Percentiles rank a stretch among this genome's conserved stretches.
Evolutionary conservation across 2,888 invertebrate species (phyloP).

Genomic region (Chrysolina americana): DNA sequence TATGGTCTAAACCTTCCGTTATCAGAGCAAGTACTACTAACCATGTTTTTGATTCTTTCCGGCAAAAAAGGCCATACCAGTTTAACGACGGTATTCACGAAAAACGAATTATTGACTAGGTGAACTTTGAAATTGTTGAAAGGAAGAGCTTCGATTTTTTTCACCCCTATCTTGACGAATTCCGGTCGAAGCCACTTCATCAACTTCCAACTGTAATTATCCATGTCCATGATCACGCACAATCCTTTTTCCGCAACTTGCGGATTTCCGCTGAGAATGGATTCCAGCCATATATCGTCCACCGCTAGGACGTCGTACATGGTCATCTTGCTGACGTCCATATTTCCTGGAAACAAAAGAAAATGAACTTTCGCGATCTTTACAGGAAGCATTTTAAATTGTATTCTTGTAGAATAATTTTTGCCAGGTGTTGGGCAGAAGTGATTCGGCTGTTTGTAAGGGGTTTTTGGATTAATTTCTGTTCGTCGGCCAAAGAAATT

Average conservation of each 20-base stretch:
- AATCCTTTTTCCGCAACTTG: conserved; percentile 64
- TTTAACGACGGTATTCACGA: conserved; percentile 61
- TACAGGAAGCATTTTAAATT: too few relatives aligned
- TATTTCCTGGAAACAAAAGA: conserved; percentile 52
- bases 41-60: conserved; percentile 58
- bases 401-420: too few relatives aligned
- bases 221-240: conserved; percentile 65
- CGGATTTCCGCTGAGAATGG: conserved; percentile 60
- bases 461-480: too few relatives aligned
- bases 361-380: background rate
- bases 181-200: conserved; percentile 64
- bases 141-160: conserved; percentile 59
- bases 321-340: conserved; percentile 57
- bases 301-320: conserved; percentile 61
- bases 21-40: conserved; percentile 35
- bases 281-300: conserved; percentile 67
- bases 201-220: conserved; percentile 59
- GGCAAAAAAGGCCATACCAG: conserved; percentile 65
- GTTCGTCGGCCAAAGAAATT: too few relatives aligned
- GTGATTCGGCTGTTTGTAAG: too few relatives aligned
- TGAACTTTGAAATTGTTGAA: conserved; percentile 62
- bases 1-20: background rate
- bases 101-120: conserved; percentile 62
- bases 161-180: conserved; percentile 57
- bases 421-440: too few relatives aligned